Percentiles rank a stretch among this genome's conserved stretches.
Evolutionary conservation across 2,113 vertebrate genomes (phyloP).

Genomic region (Labeo rohita): DNA sequence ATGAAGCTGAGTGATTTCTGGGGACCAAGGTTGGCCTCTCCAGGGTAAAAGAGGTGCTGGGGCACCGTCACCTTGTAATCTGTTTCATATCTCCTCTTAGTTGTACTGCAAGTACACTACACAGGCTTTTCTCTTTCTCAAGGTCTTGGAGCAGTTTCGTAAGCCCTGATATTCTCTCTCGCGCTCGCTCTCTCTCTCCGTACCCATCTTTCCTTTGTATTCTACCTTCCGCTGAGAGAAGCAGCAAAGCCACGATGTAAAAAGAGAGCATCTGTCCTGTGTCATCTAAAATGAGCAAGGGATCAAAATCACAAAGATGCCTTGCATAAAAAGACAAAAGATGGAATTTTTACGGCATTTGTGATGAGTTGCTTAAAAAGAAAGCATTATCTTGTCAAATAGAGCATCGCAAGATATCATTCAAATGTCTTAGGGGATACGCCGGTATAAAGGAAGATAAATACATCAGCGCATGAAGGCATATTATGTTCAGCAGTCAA

Average conservation of each 20-base stretch:
- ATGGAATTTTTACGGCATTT: conserved; percentile 53
- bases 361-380: conserved; percentile 29
- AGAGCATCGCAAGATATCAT: conserved; percentile 22
- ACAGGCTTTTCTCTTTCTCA: conserved; percentile 16
- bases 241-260: not conserved
- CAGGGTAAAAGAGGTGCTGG: conserved; percentile 45
- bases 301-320: conserved; percentile 37
- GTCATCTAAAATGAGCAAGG: conserved; percentile 18
- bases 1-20: conserved; percentile 57
- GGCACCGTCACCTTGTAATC: conserved; percentile 53
- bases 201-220: conserved; percentile 7
- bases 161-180: conserved; percentile 12
- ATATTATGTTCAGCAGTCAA: not conserved
- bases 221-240: conserved; percentile 23
- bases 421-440: conserved; percentile 13
- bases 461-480: not conserved
- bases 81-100: conserved; percentile 42
- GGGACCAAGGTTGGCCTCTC: conserved; percentile 49
- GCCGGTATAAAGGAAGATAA: conserved; percentile 1
- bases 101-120: conserved; percentile 19
- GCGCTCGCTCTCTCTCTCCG: not conserved
- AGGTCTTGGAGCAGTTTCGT: conserved; percentile 10
- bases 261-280: conserved; percentile 25
- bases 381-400: conserved; percentile 38
- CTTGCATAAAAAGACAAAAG: conserved; percentile 43